Conservation (phyloP, 2,888 invertebrate genomes). For the Unio pictorum region DNA sequence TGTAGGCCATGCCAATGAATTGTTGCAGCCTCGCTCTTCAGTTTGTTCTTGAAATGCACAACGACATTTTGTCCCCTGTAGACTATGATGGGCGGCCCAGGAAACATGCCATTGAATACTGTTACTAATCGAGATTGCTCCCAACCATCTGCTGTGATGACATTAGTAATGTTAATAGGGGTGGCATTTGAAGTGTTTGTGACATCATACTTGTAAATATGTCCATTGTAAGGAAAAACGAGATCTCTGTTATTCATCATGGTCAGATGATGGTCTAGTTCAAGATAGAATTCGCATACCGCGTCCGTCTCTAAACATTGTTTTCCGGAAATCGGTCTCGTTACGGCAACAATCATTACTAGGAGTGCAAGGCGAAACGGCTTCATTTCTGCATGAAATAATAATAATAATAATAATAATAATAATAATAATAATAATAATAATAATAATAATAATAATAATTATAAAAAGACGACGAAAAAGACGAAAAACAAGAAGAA, state of each 20-base stretch:
- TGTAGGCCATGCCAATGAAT: slow-evolving; percentile 67
- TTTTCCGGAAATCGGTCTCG: too few species aligned
- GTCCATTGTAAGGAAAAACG: slow-evolving; percentile 13
- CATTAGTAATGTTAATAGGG: slow-evolving; percentile 23
- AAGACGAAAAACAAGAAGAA: too few species aligned
- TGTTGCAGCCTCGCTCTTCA: slow-evolving; percentile 44
- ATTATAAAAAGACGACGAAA: too few species aligned
- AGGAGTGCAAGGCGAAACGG: too few species aligned
- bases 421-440: too few species aligned
- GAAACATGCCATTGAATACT: slow-evolving; percentile 46
- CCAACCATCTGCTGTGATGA: slow-evolving; percentile 51
- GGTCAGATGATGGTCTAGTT: not conserved
- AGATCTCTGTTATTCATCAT: slow-evolving; percentile 2
- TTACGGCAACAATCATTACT: too few species aligned
- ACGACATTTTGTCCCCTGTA: slow-evolving; percentile 54
- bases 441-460: too few species aligned
- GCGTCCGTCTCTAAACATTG: not conserved
- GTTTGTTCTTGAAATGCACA: slow-evolving; percentile 52
- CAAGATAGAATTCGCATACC: slow-evolving; percentile 2
- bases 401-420: too few species aligned
- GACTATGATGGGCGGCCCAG: slow-evolving; percentile 59
- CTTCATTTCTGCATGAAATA: too few species aligned
- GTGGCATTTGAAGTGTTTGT: slow-evolving; percentile 10
- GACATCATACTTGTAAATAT: slow-evolving; percentile 30
- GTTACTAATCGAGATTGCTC: slow-evolving; percentile 25